Evolutionary conservation across 2,797 vertebrate genomes (phyloP), one percentile per base, ranked within the genome.

Genomic region (Ptychobarbus kaznakovi): DNA sequence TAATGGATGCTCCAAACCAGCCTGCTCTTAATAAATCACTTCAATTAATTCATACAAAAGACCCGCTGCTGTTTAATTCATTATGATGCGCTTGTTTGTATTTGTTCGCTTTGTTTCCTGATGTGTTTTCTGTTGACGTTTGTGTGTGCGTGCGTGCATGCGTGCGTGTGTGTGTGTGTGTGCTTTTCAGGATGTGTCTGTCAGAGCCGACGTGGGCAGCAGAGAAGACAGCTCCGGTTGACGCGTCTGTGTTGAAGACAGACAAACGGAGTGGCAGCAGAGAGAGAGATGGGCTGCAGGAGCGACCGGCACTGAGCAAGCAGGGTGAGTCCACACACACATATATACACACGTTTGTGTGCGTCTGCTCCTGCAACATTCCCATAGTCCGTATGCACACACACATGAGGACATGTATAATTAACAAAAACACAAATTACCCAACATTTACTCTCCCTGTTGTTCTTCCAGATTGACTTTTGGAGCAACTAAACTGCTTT

Each of bases 261-360:
- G 75, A 89, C 91, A 89, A 91, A 90, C 92, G 93, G 92, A 92
- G 92, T 91, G 91, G 91, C 42, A 91, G 93, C 90, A 91, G 90
- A 90, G 82, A 93, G 93, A 94, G 78, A 81, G 70, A 73, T 11
- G 3, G 42, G 22, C 35, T 68, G 16, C 79, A 81, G 65, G 65
- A 40, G 68, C 25, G 72, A 61, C 40, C 61, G 88, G 66, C 74
- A 88, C 94, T 92, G 91, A 92, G 92, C 94, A 95, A 94, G 94
- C 94, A 95, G 95, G 95, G 95, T 96, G 93, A 95, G 93, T 92
- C 89, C 40, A 58, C 79, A 86, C 89, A 90, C 88, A 90, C 91
- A 93, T 6, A 74, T 22, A 63, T 15, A 82, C 15, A 72, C 56
- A 76, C 10, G 1, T 10, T 6, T 12, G 16, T 63, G 20, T n/a